Conservation (phyloP, 2,113 vertebrate species). For the Atherinomorus stipes region DNA sequence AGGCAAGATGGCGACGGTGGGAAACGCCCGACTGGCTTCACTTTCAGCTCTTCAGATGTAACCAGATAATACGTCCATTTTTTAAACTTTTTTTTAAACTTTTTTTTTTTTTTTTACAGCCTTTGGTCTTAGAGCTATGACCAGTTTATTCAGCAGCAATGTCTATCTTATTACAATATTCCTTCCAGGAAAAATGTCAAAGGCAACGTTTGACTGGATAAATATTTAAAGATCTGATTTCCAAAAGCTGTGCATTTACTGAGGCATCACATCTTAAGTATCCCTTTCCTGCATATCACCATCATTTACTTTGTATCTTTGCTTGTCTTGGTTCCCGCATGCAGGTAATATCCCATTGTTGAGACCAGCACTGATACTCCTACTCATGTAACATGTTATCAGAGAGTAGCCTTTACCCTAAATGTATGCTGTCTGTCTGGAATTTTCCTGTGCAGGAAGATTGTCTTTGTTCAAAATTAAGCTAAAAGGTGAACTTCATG, state of each 20-base stretch:
- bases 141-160: background rate
- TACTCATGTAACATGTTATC: slow-evolving; percentile 31
- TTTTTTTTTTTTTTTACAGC: no score
- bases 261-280: slow-evolving; percentile 30
- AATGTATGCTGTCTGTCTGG: slow-evolving; percentile 8
- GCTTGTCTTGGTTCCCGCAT: slow-evolving; percentile 39
- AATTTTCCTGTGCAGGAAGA: background rate
- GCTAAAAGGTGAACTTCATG: slow-evolving; percentile 21
- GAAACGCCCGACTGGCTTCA: no score
- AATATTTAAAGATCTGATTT: slow-evolving; percentile 51
- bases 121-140: no score
- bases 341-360: slow-evolving; percentile 17
- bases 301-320: slow-evolving; percentile 42
- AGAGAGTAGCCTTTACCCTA: slow-evolving; percentile 11
- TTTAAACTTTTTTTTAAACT: no score
- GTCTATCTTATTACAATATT: background rate
- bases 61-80: no score
- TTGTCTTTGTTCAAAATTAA: slow-evolving; percentile 15
- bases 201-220: slow-evolving; percentile 29
- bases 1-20: no score
- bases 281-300: slow-evolving; percentile 58
- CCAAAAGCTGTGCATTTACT: slow-evolving; percentile 12
- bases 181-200: slow-evolving; percentile 30
- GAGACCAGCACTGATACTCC: slow-evolving; percentile 22
- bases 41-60: no score